Evolutionary conservation across 2,797 vertebrate genomes (phyloP), one percentile per base, ranked within the genome.

Genomic region (Lycodopsis pacificus): DNA sequence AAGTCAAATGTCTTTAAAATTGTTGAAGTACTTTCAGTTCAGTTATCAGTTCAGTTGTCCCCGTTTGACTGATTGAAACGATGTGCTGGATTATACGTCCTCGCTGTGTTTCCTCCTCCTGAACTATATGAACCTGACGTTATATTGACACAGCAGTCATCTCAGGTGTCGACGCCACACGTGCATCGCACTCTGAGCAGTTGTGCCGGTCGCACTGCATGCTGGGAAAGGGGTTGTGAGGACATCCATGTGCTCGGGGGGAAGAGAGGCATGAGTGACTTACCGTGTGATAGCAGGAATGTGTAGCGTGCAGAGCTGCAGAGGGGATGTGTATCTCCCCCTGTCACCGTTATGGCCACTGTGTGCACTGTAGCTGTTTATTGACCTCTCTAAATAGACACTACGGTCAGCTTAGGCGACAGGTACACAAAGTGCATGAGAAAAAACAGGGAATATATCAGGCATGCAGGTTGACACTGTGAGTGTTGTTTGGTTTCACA

Each of bases 201-300:
- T 79, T 89, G 66, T 59, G 59, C 40, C 11, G 27, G 51, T 82
- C 58, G 34, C 65, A 48, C 46, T 61, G 77, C 75, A 54, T 74
- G 72, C 73, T n/a, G 48, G 65, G 38, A 25, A 76, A 67, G 7
- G 25, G 44, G 19, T 72, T 67, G 11, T 27, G 56, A 69, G 22
- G 69, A 82, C 69, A 86, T 69, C 19, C 58, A 56, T 76, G 61
- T 15, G 32, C 63, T 76, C 40, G 11, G 17, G 71, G 65, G 65
- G 36, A 14, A 17, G 32, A 72, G 58, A 77, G 61, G 71, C 77
- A 73, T 86, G 65, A 75, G 73, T 78, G 66, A 32, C 76, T 82
- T 82, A 77, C 71, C 46, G 65, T 70, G 75, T 68, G 81, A 86
- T 59, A 75, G 65, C 54, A 85, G 81, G 79, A 90, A 91, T 91